Base-by-base conservation (phyloP, 2,888 invertebrate genomes). In the Pyrrhosoma nymphula region DNA sequence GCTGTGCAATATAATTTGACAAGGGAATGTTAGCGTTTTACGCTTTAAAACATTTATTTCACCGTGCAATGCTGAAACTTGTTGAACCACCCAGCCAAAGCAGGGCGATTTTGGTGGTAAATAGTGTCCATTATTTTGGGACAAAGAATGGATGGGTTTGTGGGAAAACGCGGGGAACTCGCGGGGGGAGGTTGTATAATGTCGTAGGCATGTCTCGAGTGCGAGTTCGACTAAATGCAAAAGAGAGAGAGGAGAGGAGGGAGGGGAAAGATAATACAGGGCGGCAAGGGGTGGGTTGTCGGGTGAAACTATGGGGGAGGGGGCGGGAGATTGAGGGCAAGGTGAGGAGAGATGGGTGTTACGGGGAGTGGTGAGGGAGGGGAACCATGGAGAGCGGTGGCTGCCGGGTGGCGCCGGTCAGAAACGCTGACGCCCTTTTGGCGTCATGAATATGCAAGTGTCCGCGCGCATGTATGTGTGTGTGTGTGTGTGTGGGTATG, bases 381-480 rank as follows among this genome's bases (percentile, higher is more conserved):
- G 30, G 75, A n/a, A n/a, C n/a, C 26, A n/a, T 12, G 69, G 47
- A 47, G 47, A 47, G 47, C 47, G 47, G 47, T 47, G 47, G 47
- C 69, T 69, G 69, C 69, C 60, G 56, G 91, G 91, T 39, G 63
- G 63, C 63, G 47, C 16, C 69, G 93, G 93, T 75, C 93, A 93
- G 93, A 93, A 93, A 75, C 63, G 93, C 93, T 93, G 93, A 93
- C 93, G 93, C 69, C 93, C 93, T 93, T 93, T 93, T 47, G 75
- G 63, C n/a, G 69, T 75, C 93, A 93, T 93, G 93, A 93, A 93
- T 93, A 93, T 93, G 93, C 93, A 93, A 69, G 93, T 93, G 93
- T 75, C 47, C 26, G 20, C 63, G 39, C 26, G 26, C 23, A 55
- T 69, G 75, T n/a, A 47, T 18, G 26, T 39, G n/a, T 35, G 30